Base-by-base conservation (phyloP, 53 echinoderm and acorn worm species). In the Echinarachnius parma region DNA sequence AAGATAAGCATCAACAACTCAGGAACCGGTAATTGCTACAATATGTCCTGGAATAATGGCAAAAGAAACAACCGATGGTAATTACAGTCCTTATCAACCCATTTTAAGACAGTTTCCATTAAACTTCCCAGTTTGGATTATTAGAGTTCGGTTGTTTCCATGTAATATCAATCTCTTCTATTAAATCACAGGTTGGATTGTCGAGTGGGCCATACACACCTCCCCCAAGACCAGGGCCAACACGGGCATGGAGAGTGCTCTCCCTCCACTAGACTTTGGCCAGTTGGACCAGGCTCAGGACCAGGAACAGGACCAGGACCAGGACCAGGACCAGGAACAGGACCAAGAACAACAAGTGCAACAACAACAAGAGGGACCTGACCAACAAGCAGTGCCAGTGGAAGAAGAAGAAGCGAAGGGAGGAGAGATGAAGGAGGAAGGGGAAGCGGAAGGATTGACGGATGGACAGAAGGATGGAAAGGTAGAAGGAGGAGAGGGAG, bases 131-230 rank as follows among this genome's bases (percentile, higher is more conserved):
- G n/a, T n/a, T n/a, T n/a, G n/a, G n/a, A n/a, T n/a, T n/a, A n/a
- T n/a, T n/a, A n/a, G n/a, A n/a, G n/a, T n/a, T n/a, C n/a, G n/a
- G n/a, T n/a, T n/a, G n/a, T n/a, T n/a, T n/a, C n/a, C n/a, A n/a
- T 49, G 22, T 57, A 9, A 4, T 26, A 31, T 24, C 18, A 10
- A 0, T 30, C 44, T 69, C 34, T 20, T 53, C 16, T 16, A 23
- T 53, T 34, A 7, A n/a, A 47, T 64, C 22, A 42, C 56, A 89
- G 90, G 95, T 36, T 89, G 95, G 89, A 87, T 94, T 35, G 89
- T 94, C 63, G 95, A 94, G 53, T 94, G 95, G 95, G 87, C 90
- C 66, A 90, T 94, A 48, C 83, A 83, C 34, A 80, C 91, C 16
- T 75, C 80, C 3, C 78, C 77, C 49, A 82, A 75, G 31, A 74